Conservation (phyloP, 2,888 invertebrate species). For the Colletes collaris region DNA sequence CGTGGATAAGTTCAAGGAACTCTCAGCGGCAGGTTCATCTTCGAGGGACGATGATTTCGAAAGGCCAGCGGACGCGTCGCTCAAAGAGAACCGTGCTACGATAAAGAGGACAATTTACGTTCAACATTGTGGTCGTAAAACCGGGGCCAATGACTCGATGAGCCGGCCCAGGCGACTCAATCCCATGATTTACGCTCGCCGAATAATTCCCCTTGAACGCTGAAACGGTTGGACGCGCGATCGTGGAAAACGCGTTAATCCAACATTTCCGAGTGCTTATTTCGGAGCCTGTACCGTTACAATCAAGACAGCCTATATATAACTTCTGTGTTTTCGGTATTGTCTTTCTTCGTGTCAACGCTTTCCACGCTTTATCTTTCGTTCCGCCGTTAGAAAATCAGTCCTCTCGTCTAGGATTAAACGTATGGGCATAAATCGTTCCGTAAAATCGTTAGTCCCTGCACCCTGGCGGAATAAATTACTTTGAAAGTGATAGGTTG, state of each 20-base stretch:
- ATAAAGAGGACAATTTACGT: constrained; percentile 79
- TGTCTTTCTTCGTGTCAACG: not conserved
- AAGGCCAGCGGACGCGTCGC: constrained; percentile 27
- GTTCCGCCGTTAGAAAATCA: not conserved
- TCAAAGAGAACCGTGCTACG: constrained; percentile 46
- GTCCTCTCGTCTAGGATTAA: no score
- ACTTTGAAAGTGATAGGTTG: no score
- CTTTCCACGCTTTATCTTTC: not conserved
- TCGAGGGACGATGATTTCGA: constrained; percentile 48
- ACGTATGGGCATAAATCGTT: no score
- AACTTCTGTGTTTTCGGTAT: no score
- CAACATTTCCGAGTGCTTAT: constrained; percentile 1
- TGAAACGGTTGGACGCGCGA: not conserved
- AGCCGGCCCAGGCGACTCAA: constrained; percentile 49
- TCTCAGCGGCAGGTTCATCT: constrained; percentile 18
- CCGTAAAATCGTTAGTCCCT: no score
- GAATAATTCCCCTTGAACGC: constrained; percentile 11
- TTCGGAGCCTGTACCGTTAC: not conserved
- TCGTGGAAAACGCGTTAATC: constrained; percentile 24
- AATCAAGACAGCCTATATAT: not conserved
- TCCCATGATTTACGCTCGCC: constrained; percentile 44
- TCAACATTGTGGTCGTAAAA: constrained; percentile 72
- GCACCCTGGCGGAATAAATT: no score
- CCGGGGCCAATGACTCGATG: constrained; percentile 74
- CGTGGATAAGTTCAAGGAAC: constrained; percentile 27